These are phyloP conservation scores for Slavum lentiscoides DNA, from an alignment of 2,888 invertebrate genomes.

Conservation along the genomic window DNA sequence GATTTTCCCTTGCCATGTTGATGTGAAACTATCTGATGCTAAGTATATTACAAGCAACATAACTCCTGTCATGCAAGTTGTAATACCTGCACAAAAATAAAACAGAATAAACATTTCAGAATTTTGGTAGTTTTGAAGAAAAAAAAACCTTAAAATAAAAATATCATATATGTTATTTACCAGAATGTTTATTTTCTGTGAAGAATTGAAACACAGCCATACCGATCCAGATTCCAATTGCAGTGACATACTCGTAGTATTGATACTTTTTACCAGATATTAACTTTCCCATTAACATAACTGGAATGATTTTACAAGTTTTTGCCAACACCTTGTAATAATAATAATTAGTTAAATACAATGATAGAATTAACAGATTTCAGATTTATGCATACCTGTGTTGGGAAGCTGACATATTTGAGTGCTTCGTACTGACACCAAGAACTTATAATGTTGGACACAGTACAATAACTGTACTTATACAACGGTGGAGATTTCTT, in stretches of 20 bases:
- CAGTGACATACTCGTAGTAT: constrained; percentile 88
- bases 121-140: too few species aligned
- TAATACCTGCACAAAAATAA: constrained; percentile 57
- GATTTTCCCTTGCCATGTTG: constrained; percentile 94
- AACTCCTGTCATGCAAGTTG: constrained; percentile 80
- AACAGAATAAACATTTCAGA: too few species aligned
- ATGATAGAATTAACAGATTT: neutral
- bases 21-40: constrained; percentile 94
- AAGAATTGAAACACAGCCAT: constrained; percentile 91
- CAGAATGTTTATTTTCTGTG: constrained; percentile 68
- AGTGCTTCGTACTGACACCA: constrained; percentile 99
- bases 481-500: constrained; percentile 84
- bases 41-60: constrained; percentile 87
- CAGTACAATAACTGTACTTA: constrained; percentile 92
- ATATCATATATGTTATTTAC: constrained; percentile 46
- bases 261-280: constrained; percentile 85
- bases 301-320: constrained; percentile 96
- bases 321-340: constrained; percentile 78
- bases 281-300: constrained; percentile 97
- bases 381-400: constrained; percentile 70
- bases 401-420: constrained; percentile 97
- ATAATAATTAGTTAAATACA: constrained; percentile 54
- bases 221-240: constrained; percentile 84
- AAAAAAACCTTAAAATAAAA: neutral
- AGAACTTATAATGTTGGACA: constrained; percentile 96